Conservation (phyloP, 2,113 vertebrate species). For the Phaethornis superciliosus region DNA sequence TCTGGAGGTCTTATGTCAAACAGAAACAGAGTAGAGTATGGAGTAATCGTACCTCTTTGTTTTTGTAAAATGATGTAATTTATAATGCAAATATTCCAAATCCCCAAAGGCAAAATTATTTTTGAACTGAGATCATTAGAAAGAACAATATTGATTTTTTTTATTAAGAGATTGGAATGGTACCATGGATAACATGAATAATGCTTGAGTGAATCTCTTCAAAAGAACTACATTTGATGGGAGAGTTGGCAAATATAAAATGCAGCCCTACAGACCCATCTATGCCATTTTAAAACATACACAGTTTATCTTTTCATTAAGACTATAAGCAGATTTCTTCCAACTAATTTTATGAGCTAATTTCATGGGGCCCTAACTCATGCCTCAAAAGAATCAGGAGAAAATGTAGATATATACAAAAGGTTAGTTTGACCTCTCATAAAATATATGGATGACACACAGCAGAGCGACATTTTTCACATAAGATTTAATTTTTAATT, state of each 20-base stretch:
- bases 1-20: background rate
- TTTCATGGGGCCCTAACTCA: background rate
- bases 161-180: background rate
- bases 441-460: background rate
- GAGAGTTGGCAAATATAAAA: background rate
- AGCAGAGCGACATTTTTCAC: constrained; percentile 16
- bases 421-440: background rate
- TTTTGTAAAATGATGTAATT: background rate
- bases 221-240: background rate
- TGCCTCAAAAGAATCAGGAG: background rate
- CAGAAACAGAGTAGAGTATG: background rate
- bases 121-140: background rate
- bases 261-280: background rate
- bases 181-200: background rate
- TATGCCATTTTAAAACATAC: background rate
- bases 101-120: background rate
- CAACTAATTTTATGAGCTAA: background rate
- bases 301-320: background rate
- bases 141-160: background rate
- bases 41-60: background rate
- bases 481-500: background rate
- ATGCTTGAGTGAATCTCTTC: background rate
- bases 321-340: background rate
- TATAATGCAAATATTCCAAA: background rate
- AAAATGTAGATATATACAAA: background rate